Evolutionary conservation across 2,797 vertebrate species (phyloP), one percentile per base, ranked within the genome.

Genomic region (Macropus fuliginosus): DNA sequence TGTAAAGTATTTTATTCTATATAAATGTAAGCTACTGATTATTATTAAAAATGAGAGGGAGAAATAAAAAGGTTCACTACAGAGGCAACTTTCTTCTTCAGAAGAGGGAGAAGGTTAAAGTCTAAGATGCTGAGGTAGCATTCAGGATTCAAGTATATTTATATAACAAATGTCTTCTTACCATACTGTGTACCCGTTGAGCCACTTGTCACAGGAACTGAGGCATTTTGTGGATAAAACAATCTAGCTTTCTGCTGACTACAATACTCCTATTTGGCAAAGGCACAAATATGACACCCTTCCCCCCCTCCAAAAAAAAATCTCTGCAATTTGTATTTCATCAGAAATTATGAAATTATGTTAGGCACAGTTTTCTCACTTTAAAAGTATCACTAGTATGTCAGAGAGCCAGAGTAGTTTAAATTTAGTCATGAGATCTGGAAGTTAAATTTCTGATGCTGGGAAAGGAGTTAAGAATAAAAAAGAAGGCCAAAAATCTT

Each of bases 361-460:
- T 46, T 81, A 24, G 21, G 21, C 74, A 81, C 40, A 46, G 74
- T 81, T 81, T 81, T 46, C 40, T 81, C 21, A 81, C 40, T 81
- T 81, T 46, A 81, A 81, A 81, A 81, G 21, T 46, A 81, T 46
- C 5, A 21, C 54, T 55, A 66, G 52, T 40, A 93, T 27, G 57
- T 55, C 62, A 55, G 74, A 93, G 40, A 74, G 52, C 62, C 62
- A 93, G 91, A n/a, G 59, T 62, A 91, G 81, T 91, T 97, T 55
- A 93, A 56, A 95, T 96, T 92, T 54, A 92, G 96, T 91, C 16
- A 94, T 94, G 91, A 94, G 18, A 95, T 12, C 40, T 28, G 46
- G 62, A 92, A 90, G 92, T 16, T 90, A 95, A 91, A 18, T 29
- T 93, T 81, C 34, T 57, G 91, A 50, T 81, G 59, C 31, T 91